Evolutionary conservation across 2,888 invertebrate species (phyloP), one percentile per base, ranked within the genome.

Genomic region (Cerastis rubricosa): DNA sequence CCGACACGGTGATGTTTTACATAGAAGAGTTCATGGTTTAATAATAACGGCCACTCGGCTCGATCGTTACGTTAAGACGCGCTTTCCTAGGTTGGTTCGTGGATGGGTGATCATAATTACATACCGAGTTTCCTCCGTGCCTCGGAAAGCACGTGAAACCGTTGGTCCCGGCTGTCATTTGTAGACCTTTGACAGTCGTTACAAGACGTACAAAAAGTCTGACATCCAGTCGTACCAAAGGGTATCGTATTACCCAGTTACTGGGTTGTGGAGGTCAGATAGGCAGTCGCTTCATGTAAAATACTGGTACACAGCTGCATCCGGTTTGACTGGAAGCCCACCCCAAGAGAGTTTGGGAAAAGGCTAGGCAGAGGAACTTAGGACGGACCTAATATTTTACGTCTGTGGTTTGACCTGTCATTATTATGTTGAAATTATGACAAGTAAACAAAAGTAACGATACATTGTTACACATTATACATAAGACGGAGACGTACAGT

Each of bases 401-500:
- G 35, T 35, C 3, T 35, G 35, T 35, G 35, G 35, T 35, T 35
- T 35, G 35, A 35, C 3, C 35, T 35, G 35, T 35, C 35, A 35
- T 35, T 35, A 35, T 35, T 35, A 35, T 35, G 35, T 35, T 2
- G 35, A 35, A 35, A 35, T 35, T 35, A 35, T 35, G 35, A 3
- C 35, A 35, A 35, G 35, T 35, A 35, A 35, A 35, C 35, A 35
- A 35, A 35, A 35, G n/a, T 35, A 35, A 35, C 35, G 35, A 35
- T 35, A 35, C 35, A 35, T 2, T 35, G 35, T 35, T 35, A 35
- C 35, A 35, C 40, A 25, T 35, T 7, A 35, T 2, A 49, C 25
- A 49, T 64, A 57, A 64, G 49, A 64, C 9, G 1, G 54, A 65
- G 49, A 74, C 25, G 74, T n/a, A n/a, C n/a, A n/a, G n/a, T n/a